phyloP scores from a whole-genome alignment of 2,888 invertebrate species.

The Perithous albicinctus region DNA sequence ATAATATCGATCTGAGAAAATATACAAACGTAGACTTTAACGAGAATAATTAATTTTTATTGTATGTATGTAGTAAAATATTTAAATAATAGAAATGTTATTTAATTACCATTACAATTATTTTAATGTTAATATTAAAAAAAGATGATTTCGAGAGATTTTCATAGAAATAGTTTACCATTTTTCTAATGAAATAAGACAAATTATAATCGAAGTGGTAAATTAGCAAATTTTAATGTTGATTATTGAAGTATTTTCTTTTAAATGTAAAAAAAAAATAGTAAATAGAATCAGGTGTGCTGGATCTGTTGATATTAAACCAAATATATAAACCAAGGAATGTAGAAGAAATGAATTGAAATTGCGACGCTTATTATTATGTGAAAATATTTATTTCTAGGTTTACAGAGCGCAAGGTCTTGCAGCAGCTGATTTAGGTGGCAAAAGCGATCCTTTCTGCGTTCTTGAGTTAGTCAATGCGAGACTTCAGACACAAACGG shows the following conservation, averaged over 20 bases:
- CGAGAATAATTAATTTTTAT: too few species aligned
- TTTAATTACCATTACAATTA: too few species aligned
- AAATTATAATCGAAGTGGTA: not conserved
- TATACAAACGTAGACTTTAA: too few species aligned
- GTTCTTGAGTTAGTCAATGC: slow-evolving; percentile 98
- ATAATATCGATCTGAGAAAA: too few species aligned
- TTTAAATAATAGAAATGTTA: too few species aligned
- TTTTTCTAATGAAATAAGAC: too few species aligned
- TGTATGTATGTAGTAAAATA: too few species aligned
- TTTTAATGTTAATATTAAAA: too few species aligned
- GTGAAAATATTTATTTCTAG: slow-evolving; percentile 68
- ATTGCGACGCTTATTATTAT: not conserved
- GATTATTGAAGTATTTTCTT: not conserved
- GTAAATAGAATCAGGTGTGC: not conserved
- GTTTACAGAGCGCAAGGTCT: slow-evolving; percentile 90
- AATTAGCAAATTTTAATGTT: not conserved
- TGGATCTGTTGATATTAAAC: not conserved
- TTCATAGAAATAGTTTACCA: too few species aligned
- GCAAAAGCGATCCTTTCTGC: slow-evolving; percentile 99
- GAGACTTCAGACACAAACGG: slow-evolving; percentile 98
- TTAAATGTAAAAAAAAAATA: not conserved
- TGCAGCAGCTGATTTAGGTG: slow-evolving; percentile 97
- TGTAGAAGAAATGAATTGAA: not conserved
- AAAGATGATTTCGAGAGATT: too few species aligned
- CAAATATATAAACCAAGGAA: not conserved